Percentiles rank a stretch among this genome's conserved stretches.
Evolutionary conservation across 2,888 invertebrate species (phyloP).

Genomic region (Argyresthia goedartella): DNA sequence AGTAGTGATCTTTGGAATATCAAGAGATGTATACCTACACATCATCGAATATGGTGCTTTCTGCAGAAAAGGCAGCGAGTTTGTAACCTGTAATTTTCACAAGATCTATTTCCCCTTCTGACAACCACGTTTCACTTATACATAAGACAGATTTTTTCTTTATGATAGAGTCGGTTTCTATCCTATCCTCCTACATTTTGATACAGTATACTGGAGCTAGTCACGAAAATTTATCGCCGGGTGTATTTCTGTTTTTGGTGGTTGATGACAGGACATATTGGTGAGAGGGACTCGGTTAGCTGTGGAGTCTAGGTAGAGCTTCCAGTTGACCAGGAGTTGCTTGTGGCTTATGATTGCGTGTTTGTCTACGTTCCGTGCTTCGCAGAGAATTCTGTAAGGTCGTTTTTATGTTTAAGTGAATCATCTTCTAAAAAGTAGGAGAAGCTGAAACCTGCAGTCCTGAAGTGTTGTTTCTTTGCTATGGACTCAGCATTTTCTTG

Average conservation of each 20-base stretch:
- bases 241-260: neutral
- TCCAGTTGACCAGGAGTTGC: neutral
- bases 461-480: neutral
- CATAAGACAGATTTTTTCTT: neutral
- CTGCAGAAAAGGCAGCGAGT: neutral
- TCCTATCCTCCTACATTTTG: neutral
- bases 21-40: slow-evolving; percentile 11
- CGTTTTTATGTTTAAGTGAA: neutral
- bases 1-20: slow-evolving; percentile 9
- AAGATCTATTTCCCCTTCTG: no score
- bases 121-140: neutral
- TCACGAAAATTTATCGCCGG: neutral
- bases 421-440: neutral
- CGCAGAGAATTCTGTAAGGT: neutral
- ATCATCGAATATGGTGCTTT: slow-evolving; percentile 8
- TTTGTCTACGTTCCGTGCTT: neutral
- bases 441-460: neutral
- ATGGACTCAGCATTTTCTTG: neutral
- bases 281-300: neutral
- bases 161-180: neutral
- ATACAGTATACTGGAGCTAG: neutral
- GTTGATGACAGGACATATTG: neutral
- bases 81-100: no score
- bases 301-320: neutral
- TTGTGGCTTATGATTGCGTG: neutral